phyloP scores from a whole-genome alignment of 2,797 vertebrate genomes.

The Hippocampus kuda region DNA sequence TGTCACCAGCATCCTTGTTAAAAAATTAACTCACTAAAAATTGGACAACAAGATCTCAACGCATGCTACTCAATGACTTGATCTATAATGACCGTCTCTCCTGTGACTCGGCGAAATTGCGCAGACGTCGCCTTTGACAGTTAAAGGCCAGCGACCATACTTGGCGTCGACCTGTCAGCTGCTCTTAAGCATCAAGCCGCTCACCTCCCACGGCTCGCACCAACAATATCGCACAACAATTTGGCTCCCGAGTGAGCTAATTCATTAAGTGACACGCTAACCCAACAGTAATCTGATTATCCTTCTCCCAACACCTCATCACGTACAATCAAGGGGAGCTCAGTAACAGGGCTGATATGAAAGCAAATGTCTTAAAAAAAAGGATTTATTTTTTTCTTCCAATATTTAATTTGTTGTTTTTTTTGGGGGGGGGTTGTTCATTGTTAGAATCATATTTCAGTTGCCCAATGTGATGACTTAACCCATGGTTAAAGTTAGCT shows the following conservation, averaged over 20 bases:
- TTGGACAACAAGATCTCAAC: neutral
- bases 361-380: neutral
- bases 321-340: constrained; percentile 2
- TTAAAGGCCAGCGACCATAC: neutral
- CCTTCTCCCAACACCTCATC: constrained; percentile 23
- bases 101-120: neutral
- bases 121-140: neutral
- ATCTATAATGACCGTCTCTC: neutral
- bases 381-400: too few relatives aligned
- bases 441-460: neutral
- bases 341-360: neutral
- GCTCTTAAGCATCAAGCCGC: constrained; percentile 6
- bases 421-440: too few relatives aligned
- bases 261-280: constrained; percentile 33
- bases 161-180: constrained; percentile 13
- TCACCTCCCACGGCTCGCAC: constrained; percentile 4
- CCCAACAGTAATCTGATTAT: constrained; percentile 46
- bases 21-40: neutral
- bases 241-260: constrained; percentile 34
- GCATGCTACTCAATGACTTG: constrained; percentile 15
- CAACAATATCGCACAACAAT: constrained; percentile 33
- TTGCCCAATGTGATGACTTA: too few relatives aligned
- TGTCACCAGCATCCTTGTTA: neutral
- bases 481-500: neutral
- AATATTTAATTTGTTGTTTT: too few relatives aligned